phyloP scores from a whole-genome alignment of 53 echinoderm and acorn worm genomes.

The Astropecten irregularis region DNA sequence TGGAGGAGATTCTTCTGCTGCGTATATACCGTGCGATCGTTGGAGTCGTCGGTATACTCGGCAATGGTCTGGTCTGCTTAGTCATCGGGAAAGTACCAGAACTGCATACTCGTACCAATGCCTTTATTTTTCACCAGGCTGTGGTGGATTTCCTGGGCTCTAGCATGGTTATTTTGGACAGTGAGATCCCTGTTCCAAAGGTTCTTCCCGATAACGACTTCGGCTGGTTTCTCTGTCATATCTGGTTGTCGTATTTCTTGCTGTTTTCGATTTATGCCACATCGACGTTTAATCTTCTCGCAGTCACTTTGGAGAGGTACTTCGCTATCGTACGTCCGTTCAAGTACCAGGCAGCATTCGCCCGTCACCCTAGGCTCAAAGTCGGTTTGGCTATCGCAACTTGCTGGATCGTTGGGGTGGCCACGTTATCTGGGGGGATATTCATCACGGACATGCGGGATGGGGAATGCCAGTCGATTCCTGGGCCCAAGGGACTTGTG shows the following conservation, averaged over 20 bases:
- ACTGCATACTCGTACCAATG: slow-evolving; percentile 68
- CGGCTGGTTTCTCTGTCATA: slow-evolving; percentile 4
- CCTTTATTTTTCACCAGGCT: slow-evolving; percentile 84
- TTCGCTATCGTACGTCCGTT: slow-evolving; percentile 45
- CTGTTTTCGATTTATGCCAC: neutral
- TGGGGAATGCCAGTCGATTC: slow-evolving; percentile 1
- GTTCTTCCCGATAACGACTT: neutral
- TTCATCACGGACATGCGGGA: neutral
- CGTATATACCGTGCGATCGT: slow-evolving; percentile 17
- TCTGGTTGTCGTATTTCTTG: slow-evolving; percentile 20
- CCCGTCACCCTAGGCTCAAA: slow-evolving; percentile 3
- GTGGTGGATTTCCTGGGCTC: slow-evolving; percentile 6
- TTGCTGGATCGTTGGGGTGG: slow-evolving; percentile 28
- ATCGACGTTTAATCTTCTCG: slow-evolving; percentile 27
- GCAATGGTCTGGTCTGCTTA: slow-evolving; percentile 73
- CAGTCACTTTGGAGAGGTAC: slow-evolving; percentile 34
- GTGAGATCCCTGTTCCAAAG: neutral
- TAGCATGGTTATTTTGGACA: neutral
- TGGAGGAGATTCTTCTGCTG: slow-evolving; percentile 25
- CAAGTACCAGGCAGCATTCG: slow-evolving; percentile 4
- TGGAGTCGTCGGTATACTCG: slow-evolving; percentile 57
- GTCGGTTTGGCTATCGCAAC: neutral
- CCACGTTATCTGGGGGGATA: neutral
- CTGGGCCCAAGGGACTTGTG: slow-evolving; percentile 29
- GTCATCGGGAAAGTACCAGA: slow-evolving; percentile 63